These are phyloP conservation scores for Plusia festucae DNA, from an alignment of 2,888 invertebrate genomes.

Conservation along the genomic window DNA sequence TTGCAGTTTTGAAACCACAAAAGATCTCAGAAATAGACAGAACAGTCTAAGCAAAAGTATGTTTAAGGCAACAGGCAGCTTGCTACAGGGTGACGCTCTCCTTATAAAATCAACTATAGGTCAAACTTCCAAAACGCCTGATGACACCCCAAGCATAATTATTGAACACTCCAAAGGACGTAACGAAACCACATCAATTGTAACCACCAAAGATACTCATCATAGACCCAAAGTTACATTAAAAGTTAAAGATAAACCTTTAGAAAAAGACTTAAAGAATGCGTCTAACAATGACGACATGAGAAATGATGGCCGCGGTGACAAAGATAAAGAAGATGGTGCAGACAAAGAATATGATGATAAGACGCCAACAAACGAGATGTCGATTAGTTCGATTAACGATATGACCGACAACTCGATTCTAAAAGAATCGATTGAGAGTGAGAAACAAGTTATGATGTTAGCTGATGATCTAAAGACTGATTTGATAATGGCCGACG, in stretches of 20 bases:
- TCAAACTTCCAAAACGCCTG: slow-evolving; percentile 73
- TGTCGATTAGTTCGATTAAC: slow-evolving; percentile 85
- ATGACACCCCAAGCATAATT: slow-evolving; percentile 75
- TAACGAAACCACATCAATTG: slow-evolving; percentile 57
- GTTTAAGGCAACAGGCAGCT: slow-evolving; percentile 81
- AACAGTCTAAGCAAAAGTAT: slow-evolving; percentile 86
- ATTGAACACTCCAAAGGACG: slow-evolving; percentile 64
- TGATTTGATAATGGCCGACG: slow-evolving; percentile 86
- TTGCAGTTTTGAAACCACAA: slow-evolving; percentile 83
- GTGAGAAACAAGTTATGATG: slow-evolving; percentile 83
- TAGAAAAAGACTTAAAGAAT: slow-evolving; percentile 82
- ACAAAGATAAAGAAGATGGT: slow-evolving; percentile 74
- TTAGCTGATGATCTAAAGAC: slow-evolving; percentile 85
- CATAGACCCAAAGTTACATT: slow-evolving; percentile 74
- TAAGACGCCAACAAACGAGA: slow-evolving; percentile 87
- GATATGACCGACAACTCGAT: slow-evolving; percentile 87
- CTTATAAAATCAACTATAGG: slow-evolving; percentile 82
- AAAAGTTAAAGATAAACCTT: slow-evolving; percentile 76
- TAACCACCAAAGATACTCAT: slow-evolving; percentile 59
- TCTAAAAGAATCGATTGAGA: slow-evolving; percentile 85
- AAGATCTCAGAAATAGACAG: slow-evolving; percentile 84
- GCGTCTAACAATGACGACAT: slow-evolving; percentile 79
- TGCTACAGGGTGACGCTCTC: slow-evolving; percentile 83
- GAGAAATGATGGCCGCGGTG: slow-evolving; percentile 72
- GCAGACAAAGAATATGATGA: slow-evolving; percentile 78